Evolutionary conservation across 2,113 vertebrate species (phyloP).

Genomic region (Lichenostomus cassidix): DNA sequence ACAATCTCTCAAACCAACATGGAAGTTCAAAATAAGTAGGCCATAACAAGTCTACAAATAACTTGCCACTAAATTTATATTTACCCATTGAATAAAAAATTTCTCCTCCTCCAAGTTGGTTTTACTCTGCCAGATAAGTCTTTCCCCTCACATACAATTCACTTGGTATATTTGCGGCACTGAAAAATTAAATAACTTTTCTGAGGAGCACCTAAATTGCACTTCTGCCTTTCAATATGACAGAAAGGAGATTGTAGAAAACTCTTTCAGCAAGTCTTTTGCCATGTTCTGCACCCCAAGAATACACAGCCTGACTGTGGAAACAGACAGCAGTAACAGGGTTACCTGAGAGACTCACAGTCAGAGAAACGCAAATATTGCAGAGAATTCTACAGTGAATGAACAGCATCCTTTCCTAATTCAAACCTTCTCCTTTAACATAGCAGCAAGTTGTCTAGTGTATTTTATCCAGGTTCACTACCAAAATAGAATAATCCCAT

Average conservation of each 20-base stretch:
- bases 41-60: background rate
- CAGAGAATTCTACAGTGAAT: background rate
- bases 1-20: background rate
- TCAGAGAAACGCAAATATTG: background rate
- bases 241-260: background rate
- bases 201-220: background rate
- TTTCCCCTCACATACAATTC: background rate
- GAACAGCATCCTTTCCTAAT: background rate
- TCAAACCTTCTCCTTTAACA: background rate
- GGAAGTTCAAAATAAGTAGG: background rate
- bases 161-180: background rate
- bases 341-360: background rate
- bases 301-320: background rate
- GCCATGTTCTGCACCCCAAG: background rate
- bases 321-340: background rate
- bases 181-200: background rate
- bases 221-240: background rate
- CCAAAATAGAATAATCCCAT: background rate
- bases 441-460: background rate
- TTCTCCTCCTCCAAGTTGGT: background rate
- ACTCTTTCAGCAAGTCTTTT: background rate
- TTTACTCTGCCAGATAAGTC: background rate
- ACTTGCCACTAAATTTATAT: background rate
- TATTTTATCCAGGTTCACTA: background rate
- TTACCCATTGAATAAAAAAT: background rate